Evolutionary conservation across 2,797 vertebrate genomes (phyloP).

Genomic region (Cynopterus sphinx): DNA sequence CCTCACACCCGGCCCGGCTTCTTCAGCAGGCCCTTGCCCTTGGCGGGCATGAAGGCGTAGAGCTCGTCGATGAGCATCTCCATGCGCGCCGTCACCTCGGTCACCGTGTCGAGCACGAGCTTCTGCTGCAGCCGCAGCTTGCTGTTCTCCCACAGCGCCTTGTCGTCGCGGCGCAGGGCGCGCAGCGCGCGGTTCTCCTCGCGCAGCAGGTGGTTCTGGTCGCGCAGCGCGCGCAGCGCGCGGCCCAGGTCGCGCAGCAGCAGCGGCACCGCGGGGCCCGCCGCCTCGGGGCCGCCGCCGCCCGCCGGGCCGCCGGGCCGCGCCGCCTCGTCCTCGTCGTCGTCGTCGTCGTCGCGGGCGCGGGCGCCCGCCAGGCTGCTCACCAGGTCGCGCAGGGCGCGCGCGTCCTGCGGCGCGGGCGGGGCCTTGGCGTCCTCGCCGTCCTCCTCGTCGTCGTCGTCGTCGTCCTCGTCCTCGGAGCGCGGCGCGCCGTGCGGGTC

Average conservation of each 20-base stretch:
- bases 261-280: too few relatives aligned
- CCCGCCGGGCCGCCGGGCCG: too few relatives aligned
- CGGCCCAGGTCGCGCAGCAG: slow-evolving; percentile 76
- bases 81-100: slow-evolving; percentile 80
- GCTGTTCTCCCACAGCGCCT: slow-evolving; percentile 81
- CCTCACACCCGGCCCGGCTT: slow-evolving; percentile 67
- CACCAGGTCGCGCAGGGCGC: slow-evolving; percentile 57
- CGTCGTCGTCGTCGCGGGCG: not conserved
- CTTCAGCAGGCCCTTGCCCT: slow-evolving; percentile 57
- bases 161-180: slow-evolving; percentile 66
- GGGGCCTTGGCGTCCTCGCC: too few relatives aligned
- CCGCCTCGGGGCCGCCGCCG: too few relatives aligned
- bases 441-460: too few relatives aligned
- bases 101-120: slow-evolving; percentile 80
- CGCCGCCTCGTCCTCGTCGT: slow-evolving; percentile 13
- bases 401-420: fast-evolving
- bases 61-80: slow-evolving; percentile 82
- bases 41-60: slow-evolving; percentile 56
- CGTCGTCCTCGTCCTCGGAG: too few relatives aligned
- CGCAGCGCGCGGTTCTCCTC: slow-evolving; percentile 66
- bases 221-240: slow-evolving; percentile 65
- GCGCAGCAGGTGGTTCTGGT: slow-evolving; percentile 72
- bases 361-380: not conserved
- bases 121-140: slow-evolving; percentile 82
- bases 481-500: not conserved